Evolutionary conservation across 1,140 invertebrate species (phyloP).

Genomic region (Drosophila punjabiensis): DNA sequence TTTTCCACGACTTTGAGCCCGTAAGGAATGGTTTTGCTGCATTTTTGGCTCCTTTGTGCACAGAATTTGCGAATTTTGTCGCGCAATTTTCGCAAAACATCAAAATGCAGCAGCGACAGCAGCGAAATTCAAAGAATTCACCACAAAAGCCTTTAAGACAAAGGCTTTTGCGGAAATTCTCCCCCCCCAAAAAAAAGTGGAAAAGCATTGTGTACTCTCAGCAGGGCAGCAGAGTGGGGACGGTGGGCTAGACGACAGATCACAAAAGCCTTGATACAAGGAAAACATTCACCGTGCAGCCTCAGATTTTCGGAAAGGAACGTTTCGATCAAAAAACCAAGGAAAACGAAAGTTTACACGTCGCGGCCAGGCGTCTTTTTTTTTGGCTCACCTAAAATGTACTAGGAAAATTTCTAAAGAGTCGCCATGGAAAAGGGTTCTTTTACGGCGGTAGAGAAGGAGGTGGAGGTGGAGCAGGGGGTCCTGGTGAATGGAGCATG

Average conservation of each 20-base stretch:
- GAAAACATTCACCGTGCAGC: conserved; percentile 21
- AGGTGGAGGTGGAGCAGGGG: neutral
- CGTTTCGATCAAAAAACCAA: conserved; percentile 6
- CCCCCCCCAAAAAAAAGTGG: conserved; percentile 8
- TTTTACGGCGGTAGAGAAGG: neutral
- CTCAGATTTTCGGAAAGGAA: conserved; percentile 19
- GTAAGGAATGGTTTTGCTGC: conserved; percentile 14
- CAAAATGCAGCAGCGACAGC: conserved; percentile 65
- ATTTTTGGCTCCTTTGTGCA: conserved; percentile 65
- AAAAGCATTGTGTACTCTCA: conserved; percentile 15
- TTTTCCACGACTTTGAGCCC: conserved; percentile 27
- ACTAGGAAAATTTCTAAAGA: conserved; percentile 67
- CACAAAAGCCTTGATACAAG: conserved; percentile 55
- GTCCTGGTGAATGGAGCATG: conserved; percentile 51
- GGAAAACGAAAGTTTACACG: conserved; percentile 63
- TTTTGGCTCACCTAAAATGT: conserved; percentile 44
- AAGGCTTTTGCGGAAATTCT: conserved; percentile 39
- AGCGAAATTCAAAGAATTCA: conserved; percentile 72
- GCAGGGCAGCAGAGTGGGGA: neutral
- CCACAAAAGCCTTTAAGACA: conserved; percentile 46
- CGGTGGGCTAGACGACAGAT: conserved; percentile 41
- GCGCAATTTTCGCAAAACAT: conserved; percentile 73
- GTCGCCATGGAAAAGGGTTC: conserved; percentile 38
- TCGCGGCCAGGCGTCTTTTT: conserved; percentile 45
- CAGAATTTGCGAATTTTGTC: conserved; percentile 67